Percentiles rank a stretch among this genome's conserved stretches.
phyloP scores from a whole-genome alignment of 2,113 vertebrate genomes.

The Barnardius zonarius region DNA sequence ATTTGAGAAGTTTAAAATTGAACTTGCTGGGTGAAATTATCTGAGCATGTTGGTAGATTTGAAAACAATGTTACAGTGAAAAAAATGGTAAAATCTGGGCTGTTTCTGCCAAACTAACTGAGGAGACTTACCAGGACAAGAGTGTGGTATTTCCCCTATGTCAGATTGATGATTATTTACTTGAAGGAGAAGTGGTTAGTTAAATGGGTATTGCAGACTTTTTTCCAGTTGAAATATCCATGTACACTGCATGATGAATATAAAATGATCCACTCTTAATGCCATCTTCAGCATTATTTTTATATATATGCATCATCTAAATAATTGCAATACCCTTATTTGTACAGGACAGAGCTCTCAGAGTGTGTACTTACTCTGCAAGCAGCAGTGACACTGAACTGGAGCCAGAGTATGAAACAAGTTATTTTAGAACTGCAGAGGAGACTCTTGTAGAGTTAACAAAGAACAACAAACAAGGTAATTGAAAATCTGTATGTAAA shows the following conservation, averaged over 20 bases:
- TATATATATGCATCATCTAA: neutral
- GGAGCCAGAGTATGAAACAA: slow-evolving; percentile 58
- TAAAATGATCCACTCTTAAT: neutral
- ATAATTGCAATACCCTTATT: neutral
- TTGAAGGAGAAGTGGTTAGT: neutral
- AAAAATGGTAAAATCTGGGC: neutral
- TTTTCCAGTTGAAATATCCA: neutral
- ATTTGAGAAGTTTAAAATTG: neutral
- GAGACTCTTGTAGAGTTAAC: slow-evolving; percentile 58
- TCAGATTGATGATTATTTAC: neutral
- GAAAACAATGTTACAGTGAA: neutral
- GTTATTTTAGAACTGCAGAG: slow-evolving; percentile 51
- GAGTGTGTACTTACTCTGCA: slow-evolving; percentile 64
- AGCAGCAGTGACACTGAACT: slow-evolving; percentile 68
- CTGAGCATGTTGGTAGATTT: neutral
- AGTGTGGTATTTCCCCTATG: neutral
- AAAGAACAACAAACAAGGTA: slow-evolving; percentile 72
- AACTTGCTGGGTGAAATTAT: neutral
- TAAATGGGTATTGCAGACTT: neutral
- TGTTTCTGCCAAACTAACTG: neutral
- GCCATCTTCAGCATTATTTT: neutral
- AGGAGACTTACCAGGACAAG: neutral
- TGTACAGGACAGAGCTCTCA: slow-evolving; percentile 65
- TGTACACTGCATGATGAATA: neutral
- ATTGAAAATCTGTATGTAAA: slow-evolving; percentile 7